Conservation (phyloP, 2,113 vertebrate genomes). For the Buteo buteo region DNA sequence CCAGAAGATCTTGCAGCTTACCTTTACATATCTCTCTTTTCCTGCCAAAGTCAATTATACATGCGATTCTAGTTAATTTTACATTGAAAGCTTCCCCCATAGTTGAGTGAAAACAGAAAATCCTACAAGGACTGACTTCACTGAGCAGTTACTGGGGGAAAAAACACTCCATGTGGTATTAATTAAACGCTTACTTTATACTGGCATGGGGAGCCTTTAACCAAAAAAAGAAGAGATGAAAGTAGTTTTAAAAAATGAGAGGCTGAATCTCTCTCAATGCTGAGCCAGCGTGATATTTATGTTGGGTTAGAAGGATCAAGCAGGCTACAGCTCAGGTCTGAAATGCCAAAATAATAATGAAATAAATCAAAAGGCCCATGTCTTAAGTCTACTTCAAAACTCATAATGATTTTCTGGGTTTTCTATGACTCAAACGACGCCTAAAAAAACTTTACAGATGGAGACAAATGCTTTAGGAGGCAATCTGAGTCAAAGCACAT, state of each 20-base stretch:
- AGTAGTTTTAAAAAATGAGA: background rate
- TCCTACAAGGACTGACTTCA: background rate
- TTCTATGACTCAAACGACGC: background rate
- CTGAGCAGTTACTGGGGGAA: background rate
- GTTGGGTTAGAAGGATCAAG: constrained; percentile 22
- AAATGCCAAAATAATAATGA: constrained; percentile 44
- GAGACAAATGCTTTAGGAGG: background rate
- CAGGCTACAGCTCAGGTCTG: constrained; percentile 5
- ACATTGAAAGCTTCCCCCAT: background rate
- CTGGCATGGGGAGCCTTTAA: background rate
- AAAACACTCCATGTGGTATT: constrained; percentile 40
- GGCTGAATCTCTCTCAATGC: background rate
- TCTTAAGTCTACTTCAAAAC: constrained; percentile 16
- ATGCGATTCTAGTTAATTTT: constrained; percentile 7
- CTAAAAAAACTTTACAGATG: background rate
- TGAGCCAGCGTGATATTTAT: constrained; percentile 10
- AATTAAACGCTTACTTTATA: constrained; percentile 47
- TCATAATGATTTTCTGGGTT: background rate
- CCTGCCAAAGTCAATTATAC: constrained; percentile 24
- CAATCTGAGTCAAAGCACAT: background rate
- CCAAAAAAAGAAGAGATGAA: constrained; percentile 31
- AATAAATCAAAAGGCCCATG: constrained; percentile 13
- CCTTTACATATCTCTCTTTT: background rate
- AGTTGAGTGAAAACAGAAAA: constrained; percentile 37
- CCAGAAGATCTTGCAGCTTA: background rate